A percentile compares a stretch with the other conserved stretches of the same genome.
Conservation (phyloP, 2,888 invertebrate genomes). For the Nezara viridula region DNA sequence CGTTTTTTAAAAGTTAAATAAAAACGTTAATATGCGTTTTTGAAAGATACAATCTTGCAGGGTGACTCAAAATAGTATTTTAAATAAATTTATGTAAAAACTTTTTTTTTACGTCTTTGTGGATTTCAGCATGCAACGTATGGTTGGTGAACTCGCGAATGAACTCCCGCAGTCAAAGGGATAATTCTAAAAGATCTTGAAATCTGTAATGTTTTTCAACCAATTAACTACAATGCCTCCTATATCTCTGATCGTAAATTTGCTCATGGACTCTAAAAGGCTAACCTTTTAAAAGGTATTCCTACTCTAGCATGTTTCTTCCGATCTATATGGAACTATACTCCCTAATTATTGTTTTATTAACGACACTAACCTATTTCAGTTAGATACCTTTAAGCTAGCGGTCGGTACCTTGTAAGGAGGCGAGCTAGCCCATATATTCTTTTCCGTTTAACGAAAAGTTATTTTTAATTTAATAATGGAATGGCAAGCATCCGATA, state of each 20-base stretch:
- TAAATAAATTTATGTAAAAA: too few relatives aligned
- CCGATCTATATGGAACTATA: neutral
- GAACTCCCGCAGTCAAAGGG: too few relatives aligned
- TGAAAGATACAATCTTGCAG: too few relatives aligned
- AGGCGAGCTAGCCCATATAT: neutral
- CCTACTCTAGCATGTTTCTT: neutral
- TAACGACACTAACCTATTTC: neutral
- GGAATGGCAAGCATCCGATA: neutral
- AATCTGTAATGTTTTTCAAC: neutral
- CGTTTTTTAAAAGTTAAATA: too few relatives aligned
- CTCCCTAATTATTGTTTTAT: neutral
- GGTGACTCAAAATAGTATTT: too few relatives aligned
- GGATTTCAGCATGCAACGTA: too few relatives aligned
- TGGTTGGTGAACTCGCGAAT: too few relatives aligned
- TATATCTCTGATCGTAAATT: neutral
- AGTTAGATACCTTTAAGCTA: neutral
- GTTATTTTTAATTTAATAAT: constrained; percentile 32
- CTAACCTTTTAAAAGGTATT: too few relatives aligned
- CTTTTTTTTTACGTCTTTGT: too few relatives aligned
- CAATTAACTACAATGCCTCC: neutral
- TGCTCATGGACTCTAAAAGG: neutral
- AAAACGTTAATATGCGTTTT: too few relatives aligned
- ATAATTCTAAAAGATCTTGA: too few relatives aligned
- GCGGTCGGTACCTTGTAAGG: neutral
- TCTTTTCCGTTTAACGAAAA: neutral